Base-by-base conservation (phyloP, 2,888 invertebrate genomes). In the Sericinus montela region DNA sequence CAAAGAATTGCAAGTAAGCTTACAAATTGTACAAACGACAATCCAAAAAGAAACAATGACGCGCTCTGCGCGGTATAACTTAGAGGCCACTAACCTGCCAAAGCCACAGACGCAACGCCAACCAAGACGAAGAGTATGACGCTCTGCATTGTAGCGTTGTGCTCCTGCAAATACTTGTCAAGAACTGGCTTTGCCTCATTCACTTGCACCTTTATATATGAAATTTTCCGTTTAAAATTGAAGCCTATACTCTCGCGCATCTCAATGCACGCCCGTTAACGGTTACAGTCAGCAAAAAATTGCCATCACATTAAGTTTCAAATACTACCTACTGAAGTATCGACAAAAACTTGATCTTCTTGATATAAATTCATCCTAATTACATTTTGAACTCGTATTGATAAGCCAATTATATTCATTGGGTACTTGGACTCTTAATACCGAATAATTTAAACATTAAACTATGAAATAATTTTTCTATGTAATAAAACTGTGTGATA, bases 51-150 rank as follows among this genome's bases (percentile, higher is more conserved):
- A 69, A 69, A 71, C 64, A 60, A 59, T 57, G 58, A 48, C 47
- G 19, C 55, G 57, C 55, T 39, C 10, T 36, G 60, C 60, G 59
- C 65, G 62, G 71, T 70, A 82, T 84, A 83, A 83, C 67, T 53
- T 60, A 54, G 53, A 67, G 84, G 81, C 77, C 86, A 88, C 88
- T 87, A 83, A 88, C 88, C 88, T 87, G 85, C 85, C 51, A 78
- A 65, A 51, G 77, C 80, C 62, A 80, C 75, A 60, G 81, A 72
- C 64, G 78, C 65, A 60, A 81, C 61, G 54, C 77, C 78, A 55
- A 72, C 72, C 47, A 87, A 69, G 57, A 84, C 58, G 63, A 85
- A 62, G 52, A 88, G 56, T 57, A 75, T 79, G 50, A 72, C 57
- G 55, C 67, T 65, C 57, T 80, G 72, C 87, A 87, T 88, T 63